A percentile compares a stretch with the other conserved stretches of the same genome.
Evolutionary conservation across 2,797 vertebrate species (phyloP).

Genomic region (Tangara arthus): DNA sequence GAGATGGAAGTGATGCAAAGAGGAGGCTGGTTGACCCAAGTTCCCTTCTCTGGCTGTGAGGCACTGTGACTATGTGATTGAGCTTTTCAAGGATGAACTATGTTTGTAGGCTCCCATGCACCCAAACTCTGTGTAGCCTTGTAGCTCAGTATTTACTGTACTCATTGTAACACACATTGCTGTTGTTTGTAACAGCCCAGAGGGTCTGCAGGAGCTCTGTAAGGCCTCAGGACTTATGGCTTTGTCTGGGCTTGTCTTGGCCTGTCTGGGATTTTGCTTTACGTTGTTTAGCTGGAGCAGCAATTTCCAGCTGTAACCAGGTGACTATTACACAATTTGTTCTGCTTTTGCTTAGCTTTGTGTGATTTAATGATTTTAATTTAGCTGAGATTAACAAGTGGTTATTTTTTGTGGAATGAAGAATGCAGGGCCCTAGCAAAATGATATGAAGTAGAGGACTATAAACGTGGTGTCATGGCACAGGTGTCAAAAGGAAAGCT

Average conservation of each 20-base stretch:
- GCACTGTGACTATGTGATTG: not conserved
- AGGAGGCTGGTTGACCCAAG: not conserved
- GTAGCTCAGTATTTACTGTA: not conserved
- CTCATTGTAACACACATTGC: not conserved
- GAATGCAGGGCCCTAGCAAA: not conserved
- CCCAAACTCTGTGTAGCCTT: not conserved
- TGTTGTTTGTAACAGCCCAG: not conserved
- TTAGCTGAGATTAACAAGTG: not conserved
- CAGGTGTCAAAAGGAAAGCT: not conserved
- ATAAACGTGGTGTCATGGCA: not conserved
- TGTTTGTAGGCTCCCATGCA: not conserved
- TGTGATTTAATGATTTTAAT: not conserved
- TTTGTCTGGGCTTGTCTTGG: slow-evolving; percentile 23
- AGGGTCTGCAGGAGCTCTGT: not conserved
- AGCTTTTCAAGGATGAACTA: not conserved
- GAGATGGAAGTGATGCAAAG: not conserved
- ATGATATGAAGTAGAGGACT: accelerated
- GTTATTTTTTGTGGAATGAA: not conserved
- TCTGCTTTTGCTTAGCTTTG: not conserved
- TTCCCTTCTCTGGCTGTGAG: not conserved
- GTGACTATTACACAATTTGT: not conserved
- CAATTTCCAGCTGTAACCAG: not conserved
- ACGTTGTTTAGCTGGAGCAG: not conserved
- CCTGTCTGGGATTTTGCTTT: not conserved
- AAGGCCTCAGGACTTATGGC: not conserved